Conservation (phyloP, 2,113 vertebrate genomes). For the Equus przewalskii region DNA sequence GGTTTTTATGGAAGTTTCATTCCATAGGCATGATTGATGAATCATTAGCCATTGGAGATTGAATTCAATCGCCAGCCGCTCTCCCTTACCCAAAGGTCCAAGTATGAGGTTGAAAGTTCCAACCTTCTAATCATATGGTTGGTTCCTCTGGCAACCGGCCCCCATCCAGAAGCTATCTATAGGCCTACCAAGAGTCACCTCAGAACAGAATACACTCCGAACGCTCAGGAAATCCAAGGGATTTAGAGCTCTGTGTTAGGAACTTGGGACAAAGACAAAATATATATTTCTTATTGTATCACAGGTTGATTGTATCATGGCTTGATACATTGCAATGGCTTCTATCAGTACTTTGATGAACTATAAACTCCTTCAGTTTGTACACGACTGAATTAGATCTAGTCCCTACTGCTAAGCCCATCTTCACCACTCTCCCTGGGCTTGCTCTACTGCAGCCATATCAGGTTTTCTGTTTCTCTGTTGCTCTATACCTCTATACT, state of each 20-base stretch:
- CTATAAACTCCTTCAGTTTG: background rate
- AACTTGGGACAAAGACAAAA: background rate
- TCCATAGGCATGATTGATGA: background rate
- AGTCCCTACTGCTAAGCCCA: background rate
- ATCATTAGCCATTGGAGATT: background rate
- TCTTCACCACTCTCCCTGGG: background rate
- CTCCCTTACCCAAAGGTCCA: background rate
- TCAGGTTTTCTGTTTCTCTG: background rate
- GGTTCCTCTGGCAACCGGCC: background rate
- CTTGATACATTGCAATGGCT: background rate
- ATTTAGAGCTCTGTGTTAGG: background rate
- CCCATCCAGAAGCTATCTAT: background rate
- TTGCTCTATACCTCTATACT: background rate
- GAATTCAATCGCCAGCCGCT: background rate
- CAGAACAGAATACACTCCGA: background rate
- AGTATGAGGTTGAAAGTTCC: background rate
- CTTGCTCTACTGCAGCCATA: accelerated
- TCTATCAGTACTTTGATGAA: background rate
- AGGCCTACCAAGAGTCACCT: background rate
- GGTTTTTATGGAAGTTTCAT: background rate
- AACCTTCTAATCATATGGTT: background rate
- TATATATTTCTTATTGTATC: background rate
- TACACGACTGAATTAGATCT: background rate
- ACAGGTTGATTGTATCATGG: background rate
- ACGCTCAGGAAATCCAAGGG: background rate